Evolutionary conservation across 2,113 vertebrate genomes (phyloP).

Genomic region (Scomber japonicus): DNA sequence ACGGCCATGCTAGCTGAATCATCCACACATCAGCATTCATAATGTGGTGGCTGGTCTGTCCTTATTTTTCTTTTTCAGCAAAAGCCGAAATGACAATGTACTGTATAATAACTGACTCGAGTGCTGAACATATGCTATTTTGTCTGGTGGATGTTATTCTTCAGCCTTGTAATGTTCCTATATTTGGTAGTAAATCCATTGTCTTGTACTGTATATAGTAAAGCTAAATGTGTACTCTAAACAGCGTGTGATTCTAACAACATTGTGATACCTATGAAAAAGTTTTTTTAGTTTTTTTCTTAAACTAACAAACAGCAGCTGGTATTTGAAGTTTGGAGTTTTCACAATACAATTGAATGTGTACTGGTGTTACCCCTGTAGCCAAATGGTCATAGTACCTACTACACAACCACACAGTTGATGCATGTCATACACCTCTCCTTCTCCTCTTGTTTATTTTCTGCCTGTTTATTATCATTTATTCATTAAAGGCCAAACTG

Average conservation of each 20-base stretch:
- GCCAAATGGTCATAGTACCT: too few species aligned
- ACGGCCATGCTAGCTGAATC: slow-evolving; percentile 48
- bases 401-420: too few species aligned
- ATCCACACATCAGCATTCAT: background rate
- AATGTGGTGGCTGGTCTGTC: background rate
- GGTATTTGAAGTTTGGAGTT: slow-evolving; percentile 12
- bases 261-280: slow-evolving; percentile 3
- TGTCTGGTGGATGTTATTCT: slow-evolving; percentile 19
- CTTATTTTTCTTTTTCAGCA: slow-evolving; percentile 44
- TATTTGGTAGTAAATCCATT: slow-evolving; percentile 12
- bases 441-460: too few species aligned
- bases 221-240: slow-evolving; percentile 33
- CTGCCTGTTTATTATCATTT: too few species aligned
- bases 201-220: slow-evolving; percentile 44
- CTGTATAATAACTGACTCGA: slow-evolving; percentile 31
- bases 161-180: background rate
- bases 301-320: slow-evolving; percentile 21
- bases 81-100: slow-evolving; percentile 26
- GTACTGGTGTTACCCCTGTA: background rate
- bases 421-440: too few species aligned
- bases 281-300: background rate
- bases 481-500: too few species aligned
- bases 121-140: slow-evolving; percentile 36
- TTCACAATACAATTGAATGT: slow-evolving; percentile 43
- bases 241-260: slow-evolving; percentile 10